phyloP scores from a whole-genome alignment of 2,888 invertebrate genomes.

The Fabriciana adippe region DNA sequence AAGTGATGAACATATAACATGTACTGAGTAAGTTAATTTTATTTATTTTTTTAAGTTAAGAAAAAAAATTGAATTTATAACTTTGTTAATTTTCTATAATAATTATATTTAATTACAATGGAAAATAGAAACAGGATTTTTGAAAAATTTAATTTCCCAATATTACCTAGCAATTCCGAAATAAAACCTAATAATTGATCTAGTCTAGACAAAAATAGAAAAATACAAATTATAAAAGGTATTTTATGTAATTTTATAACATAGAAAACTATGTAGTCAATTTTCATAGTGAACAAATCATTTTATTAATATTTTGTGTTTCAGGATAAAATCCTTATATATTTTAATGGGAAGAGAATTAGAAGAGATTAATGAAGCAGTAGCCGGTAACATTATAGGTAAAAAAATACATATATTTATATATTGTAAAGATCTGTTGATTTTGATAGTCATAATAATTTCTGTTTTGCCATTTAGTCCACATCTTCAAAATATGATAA shows the following conservation, averaged over 20 bases:
- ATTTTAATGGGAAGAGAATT: constrained; percentile 96
- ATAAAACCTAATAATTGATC: too few species aligned
- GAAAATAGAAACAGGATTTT: neutral
- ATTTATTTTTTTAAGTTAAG: neutral
- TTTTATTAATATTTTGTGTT: constrained; percentile 40
- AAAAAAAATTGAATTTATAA: too few species aligned
- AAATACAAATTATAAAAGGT: too few species aligned
- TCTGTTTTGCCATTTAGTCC: too few species aligned
- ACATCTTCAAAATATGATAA: too few species aligned
- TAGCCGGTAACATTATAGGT: constrained; percentile 96
- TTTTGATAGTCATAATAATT: too few species aligned
- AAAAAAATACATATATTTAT: constrained; percentile 20
- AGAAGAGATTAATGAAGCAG: constrained; percentile 88
- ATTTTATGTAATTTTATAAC: too few species aligned
- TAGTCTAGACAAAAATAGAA: too few species aligned
- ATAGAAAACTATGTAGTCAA: too few species aligned
- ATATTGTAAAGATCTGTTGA: neutral
- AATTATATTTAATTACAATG: neutral
- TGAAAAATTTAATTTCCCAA: too few species aligned
- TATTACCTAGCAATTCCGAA: too few species aligned
- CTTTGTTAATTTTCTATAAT: neutral
- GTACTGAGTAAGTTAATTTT: constrained; percentile 68
- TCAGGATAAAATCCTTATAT: constrained; percentile 89
- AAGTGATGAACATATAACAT: constrained; percentile 85
- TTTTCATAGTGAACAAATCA: too few species aligned